Conservation (phyloP, 2,113 vertebrate genomes). For the Ranitomeya imitator region DNA sequence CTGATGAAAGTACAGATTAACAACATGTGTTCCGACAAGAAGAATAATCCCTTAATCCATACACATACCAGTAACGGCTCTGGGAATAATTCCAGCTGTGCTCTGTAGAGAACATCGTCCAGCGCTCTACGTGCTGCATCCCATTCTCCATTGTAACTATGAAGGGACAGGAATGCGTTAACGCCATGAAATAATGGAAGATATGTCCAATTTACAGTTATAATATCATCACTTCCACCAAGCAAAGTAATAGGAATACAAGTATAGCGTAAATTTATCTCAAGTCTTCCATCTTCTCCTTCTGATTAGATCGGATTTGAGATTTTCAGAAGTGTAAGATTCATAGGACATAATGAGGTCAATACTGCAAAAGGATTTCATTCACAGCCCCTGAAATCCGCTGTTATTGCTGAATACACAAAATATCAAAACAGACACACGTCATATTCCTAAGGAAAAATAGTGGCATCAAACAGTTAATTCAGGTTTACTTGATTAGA, state of each 20-base stretch:
- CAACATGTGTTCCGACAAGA: background rate
- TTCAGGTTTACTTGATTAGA: background rate
- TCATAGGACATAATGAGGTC: background rate
- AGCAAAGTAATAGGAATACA: background rate
- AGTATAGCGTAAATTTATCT: background rate
- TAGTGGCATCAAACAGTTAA: background rate
- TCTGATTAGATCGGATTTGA: background rate
- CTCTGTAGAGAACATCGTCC: constrained; percentile 93
- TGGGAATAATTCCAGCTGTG: constrained; percentile 93
- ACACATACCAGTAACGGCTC: constrained; percentile 92
- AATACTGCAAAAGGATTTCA: background rate
- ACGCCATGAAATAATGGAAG: background rate
- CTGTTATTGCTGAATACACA: background rate
- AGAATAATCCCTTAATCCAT: background rate
- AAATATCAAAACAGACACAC: background rate
- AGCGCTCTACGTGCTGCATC: constrained; percentile 92
- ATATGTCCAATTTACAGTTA: background rate
- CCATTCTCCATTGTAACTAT: constrained; percentile 94
- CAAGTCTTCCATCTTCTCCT: background rate
- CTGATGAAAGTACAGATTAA: background rate
- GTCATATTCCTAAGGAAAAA: background rate
- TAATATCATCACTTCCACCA: background rate
- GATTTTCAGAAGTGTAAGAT: background rate
- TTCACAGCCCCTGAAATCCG: background rate
- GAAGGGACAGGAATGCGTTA: constrained; percentile 46